Evolutionary conservation across 1,140 invertebrate species (phyloP).

Genomic region (Maniola jurtina): DNA sequence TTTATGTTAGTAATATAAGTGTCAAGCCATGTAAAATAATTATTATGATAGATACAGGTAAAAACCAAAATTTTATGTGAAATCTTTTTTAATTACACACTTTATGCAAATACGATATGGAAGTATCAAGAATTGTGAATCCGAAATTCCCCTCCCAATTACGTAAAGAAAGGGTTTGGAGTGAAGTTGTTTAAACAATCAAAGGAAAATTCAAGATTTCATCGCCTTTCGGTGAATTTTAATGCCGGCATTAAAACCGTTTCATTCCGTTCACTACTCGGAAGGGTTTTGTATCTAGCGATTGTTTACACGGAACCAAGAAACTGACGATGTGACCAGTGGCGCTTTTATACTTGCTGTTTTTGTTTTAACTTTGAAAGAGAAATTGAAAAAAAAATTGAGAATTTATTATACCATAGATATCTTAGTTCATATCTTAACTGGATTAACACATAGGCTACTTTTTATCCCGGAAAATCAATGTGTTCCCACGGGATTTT

Average conservation of each 20-base stretch:
- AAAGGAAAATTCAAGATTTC: constrained; percentile 42
- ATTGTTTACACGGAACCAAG: constrained; percentile 9
- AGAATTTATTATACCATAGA: too few relatives aligned
- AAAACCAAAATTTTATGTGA: too few relatives aligned
- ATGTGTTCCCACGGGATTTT: too few relatives aligned
- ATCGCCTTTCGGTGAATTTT: constrained; percentile 42
- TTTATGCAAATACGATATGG: constrained; percentile 13
- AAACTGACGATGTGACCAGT: neutral
- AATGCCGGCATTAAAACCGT: constrained; percentile 39
- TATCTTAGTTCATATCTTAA: too few relatives aligned
- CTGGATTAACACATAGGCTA: too few relatives aligned
- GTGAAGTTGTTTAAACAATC: constrained; percentile 39
- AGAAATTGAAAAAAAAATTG: neutral
- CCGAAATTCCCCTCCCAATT: constrained; percentile 17
- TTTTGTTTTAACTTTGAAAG: too few relatives aligned
- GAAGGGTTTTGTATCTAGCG: constrained; percentile 23
- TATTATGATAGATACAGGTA: too few relatives aligned
- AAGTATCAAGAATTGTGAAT: constrained; percentile 7
- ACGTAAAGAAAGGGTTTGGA: constrained; percentile 23
- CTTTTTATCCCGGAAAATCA: too few relatives aligned
- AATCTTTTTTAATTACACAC: neutral
- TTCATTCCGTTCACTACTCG: constrained; percentile 32
- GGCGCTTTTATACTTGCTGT: too few relatives aligned
- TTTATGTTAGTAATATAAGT: too few relatives aligned
- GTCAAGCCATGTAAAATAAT: too few relatives aligned